Evolutionary conservation across 1,140 invertebrate genomes (phyloP), one percentile per base, ranked within the genome.

Genomic region (Aricia agestis): DNA sequence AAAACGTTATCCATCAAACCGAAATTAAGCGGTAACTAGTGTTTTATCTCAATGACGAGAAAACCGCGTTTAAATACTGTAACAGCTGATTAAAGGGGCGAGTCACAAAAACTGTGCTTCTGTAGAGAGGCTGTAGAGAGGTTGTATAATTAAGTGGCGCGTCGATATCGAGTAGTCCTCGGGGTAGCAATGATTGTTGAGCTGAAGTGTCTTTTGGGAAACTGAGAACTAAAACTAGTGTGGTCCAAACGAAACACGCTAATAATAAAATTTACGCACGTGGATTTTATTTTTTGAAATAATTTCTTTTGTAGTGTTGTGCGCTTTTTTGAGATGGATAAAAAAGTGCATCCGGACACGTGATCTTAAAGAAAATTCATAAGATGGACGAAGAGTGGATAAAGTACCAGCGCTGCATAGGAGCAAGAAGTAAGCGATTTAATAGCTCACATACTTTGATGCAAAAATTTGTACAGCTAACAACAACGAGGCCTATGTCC

Each of bases 1-100:
- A 82, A 80, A 78, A 81, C 78, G 84, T 87, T 84, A 89, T 90
- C 82, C 84, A 85, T 89, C 83, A 90, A 85, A 84, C 73, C 77
- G 71, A 85, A 87, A 89, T 89, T 84, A 83, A 86, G 82, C 83
- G 76, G 79, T 85, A 85, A 80, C 81, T 80, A 81, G 71, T 77
- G 81, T 74, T 82, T 85, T 85, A 87, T 86, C 86, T 85, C 81
- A 82, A 86, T 82, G 78, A 76, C 78, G 78, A 85, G 81, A 72
- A 75, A 79, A 83, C 81, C 79, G 82, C 18, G 59, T 19, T 63
- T 19, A 63, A 63, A 63, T 19, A 19, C 59, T 18, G 19, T 63
- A 82, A 68, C 57, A 66, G 69, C 45, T 74, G 69, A 72, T 71
- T 76, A 74, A 78, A 69, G 72, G 71, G 67, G 71, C 36, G 68